Percentiles rank a stretch among this genome's conserved stretches.
Evolutionary conservation across 2,888 invertebrate species (phyloP).

Genomic region (Apodemia mormo): DNA sequence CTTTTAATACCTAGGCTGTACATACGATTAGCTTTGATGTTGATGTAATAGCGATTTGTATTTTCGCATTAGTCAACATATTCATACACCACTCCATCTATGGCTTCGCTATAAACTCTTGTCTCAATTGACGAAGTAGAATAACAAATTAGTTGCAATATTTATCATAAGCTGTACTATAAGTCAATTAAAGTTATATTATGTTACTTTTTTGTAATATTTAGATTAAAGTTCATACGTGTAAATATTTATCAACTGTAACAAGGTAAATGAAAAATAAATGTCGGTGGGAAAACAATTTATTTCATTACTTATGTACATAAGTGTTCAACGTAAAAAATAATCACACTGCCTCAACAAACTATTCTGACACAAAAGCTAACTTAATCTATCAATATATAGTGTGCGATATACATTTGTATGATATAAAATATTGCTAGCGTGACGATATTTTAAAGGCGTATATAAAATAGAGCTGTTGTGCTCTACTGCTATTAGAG

Average conservation of each 20-base stretch:
- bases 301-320: conserved; percentile 71
- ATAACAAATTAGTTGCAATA: not conserved
- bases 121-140: not conserved
- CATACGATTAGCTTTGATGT: too few relatives aligned
- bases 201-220: conserved; percentile 29
- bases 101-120: not conserved
- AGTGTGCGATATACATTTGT: conserved; percentile 58
- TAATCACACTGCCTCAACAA: conserved; percentile 53
- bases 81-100: not conserved
- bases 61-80: not conserved
- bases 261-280: conserved; percentile 32
- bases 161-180: conserved; percentile 1
- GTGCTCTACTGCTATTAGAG: not conserved
- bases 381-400: conserved; percentile 53
- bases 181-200: conserved; percentile 15
- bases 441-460: conserved; percentile 42
- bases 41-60: too few relatives aligned
- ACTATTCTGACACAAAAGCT: conserved; percentile 60
- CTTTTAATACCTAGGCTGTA: too few relatives aligned
- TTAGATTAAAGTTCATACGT: conserved; percentile 20
- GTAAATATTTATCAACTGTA: conserved; percentile 14
- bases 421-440: conserved; percentile 56
- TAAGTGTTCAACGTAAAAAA: conserved; percentile 61
- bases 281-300: conserved; percentile 71
- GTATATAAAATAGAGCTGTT: conserved; percentile 30